Base-by-base conservation (phyloP, 1,140 invertebrate genomes). In the Tetramorium alpestre region DNA sequence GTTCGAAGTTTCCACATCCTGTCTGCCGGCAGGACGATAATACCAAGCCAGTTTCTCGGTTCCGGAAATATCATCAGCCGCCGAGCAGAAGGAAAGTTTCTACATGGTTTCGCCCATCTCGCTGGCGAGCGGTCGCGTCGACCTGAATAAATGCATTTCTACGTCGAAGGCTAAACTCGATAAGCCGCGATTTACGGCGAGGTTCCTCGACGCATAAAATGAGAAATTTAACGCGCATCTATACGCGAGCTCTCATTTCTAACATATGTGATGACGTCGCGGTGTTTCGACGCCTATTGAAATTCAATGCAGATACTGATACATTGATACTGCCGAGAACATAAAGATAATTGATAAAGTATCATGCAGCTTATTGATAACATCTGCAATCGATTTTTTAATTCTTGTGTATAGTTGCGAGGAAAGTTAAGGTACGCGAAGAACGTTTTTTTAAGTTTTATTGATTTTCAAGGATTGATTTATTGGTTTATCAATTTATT, bases 141-240 rank as follows among this genome's bases (percentile, higher is more conserved):
- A 54, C 33, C 78, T 70, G 78, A 81, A 81, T 81, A 81, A 81
- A 51, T 75, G 58, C 81, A 38, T 85, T 62, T 76, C 81, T 64
- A 41, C 70, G 70, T 85, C 70, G 70, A 75, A 85, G 65, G 47
- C 18, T 62, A 85, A 85, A 85, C 81, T 64, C 70, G 70, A 85
- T 85, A 85, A 85, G 56, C 81, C 41, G 58, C 69, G 81, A 85
- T 85, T 85, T 76, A 76, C 70, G 70, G 1, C 41, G 28, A 33
- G 58, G 16, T 62, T 41, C 28, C 70, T 62, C 49, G 70, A 64
- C 54, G 81, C 81, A 85, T 85, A 76, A 85, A 76, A 76, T 85
- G 70, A 73, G 81, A 62, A 85, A 85, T 85, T 85, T 85, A 76
- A 75, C 58, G 10, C 22, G 18, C 44, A 44, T 25, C 47, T 51